These are phyloP conservation scores for Lepus timidus DNA, from an alignment of 2,113 vertebrate species.

Conservation along the genomic window DNA sequence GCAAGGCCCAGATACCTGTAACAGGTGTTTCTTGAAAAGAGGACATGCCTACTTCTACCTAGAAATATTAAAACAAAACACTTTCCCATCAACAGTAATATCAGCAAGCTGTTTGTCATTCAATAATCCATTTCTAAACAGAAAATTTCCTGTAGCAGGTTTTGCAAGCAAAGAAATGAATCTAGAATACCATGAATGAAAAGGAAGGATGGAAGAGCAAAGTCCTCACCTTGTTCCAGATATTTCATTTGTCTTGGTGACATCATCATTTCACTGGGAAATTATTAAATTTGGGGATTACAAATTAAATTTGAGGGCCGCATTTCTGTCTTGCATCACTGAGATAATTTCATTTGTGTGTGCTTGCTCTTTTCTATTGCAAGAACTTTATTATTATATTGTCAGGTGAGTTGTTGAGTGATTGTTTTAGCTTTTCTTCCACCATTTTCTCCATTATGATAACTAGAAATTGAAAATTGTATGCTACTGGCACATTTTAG, in stretches of 20 bases:
- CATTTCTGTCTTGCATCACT: slow-evolving; percentile 63
- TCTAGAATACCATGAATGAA: background rate
- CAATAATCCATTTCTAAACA: background rate
- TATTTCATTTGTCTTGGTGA: slow-evolving; percentile 67
- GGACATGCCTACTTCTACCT: background rate
- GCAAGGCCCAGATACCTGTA: background rate
- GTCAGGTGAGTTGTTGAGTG: background rate
- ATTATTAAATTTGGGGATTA: slow-evolving; percentile 11
- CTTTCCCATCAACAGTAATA: background rate
- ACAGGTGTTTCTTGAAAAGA: background rate
- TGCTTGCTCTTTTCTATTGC: background rate
- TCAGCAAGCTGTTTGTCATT: background rate
- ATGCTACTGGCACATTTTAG: background rate
- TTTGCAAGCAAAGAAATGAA: background rate
- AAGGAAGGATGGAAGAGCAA: background rate
- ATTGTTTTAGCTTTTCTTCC: background rate
- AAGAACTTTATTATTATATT: background rate
- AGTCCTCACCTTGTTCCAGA: background rate
- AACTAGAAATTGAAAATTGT: background rate
- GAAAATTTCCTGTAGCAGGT: background rate
- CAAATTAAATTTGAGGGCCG: slow-evolving; percentile 9
- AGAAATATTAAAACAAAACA: background rate
- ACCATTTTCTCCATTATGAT: background rate
- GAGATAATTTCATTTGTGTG: slow-evolving; percentile 51
- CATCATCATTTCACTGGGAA: background rate